A percentile compares a stretch with the other conserved stretches of the same genome.
These are phyloP conservation scores for Blastobasis adustella DNA, from an alignment of 2,888 invertebrate genomes.

Conservation along the genomic window DNA sequence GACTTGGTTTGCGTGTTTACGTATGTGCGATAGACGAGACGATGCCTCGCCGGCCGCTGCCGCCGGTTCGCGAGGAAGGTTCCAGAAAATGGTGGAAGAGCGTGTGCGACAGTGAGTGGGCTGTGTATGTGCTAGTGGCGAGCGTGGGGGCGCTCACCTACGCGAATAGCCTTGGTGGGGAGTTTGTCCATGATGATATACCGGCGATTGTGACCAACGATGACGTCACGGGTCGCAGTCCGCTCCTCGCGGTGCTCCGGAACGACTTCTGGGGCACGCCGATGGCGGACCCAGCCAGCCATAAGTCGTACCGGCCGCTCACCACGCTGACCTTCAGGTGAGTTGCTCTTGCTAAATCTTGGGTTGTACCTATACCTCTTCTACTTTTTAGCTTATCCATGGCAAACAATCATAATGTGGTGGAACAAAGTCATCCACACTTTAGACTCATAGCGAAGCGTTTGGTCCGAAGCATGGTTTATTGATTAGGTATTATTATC, in stretches of 20 bases:
- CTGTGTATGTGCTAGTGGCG: constrained; percentile 77
- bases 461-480: too few relatives aligned
- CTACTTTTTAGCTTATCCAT: too few relatives aligned
- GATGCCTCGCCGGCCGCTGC: constrained; percentile 66
- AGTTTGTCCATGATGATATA: constrained; percentile 92
- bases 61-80: constrained; percentile 63
- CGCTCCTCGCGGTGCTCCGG: constrained; percentile 77
- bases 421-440: too few relatives aligned
- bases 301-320: constrained; percentile 91
- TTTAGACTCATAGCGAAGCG: too few relatives aligned
- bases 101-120: constrained; percentile 70
- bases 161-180: constrained; percentile 83
- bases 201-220: constrained; percentile 88
- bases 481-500: too few relatives aligned
- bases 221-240: constrained; percentile 83
- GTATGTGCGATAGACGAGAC: constrained; percentile 6
- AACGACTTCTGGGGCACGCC: constrained; percentile 95
- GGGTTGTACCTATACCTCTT: too few relatives aligned
- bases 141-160: constrained; percentile 81
- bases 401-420: too few relatives aligned
- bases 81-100: constrained; percentile 40
- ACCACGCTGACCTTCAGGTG: constrained; percentile 90
- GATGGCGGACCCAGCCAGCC: constrained; percentile 87
- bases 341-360: constrained; percentile 34
- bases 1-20: background rate